phyloP scores from a whole-genome alignment of 2,797 vertebrate species.

The Periophthalmus magnuspinnatus region DNA sequence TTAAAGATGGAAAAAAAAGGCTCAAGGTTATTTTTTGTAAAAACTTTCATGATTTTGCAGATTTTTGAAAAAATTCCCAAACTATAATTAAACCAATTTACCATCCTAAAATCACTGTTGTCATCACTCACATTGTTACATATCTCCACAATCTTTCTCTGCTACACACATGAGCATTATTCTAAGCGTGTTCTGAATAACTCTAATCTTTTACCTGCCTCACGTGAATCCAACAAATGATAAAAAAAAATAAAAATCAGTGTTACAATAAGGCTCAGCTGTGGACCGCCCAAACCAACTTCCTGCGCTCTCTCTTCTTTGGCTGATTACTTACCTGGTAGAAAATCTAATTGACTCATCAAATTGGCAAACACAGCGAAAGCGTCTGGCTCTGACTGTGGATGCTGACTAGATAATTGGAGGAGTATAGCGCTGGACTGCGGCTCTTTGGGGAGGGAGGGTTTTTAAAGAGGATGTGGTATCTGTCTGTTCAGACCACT shows the following conservation, averaged over 20 bases:
- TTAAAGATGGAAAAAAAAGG: too few species aligned
- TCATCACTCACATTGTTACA: constrained; percentile 51
- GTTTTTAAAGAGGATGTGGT: constrained; percentile 57
- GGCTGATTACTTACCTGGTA: constrained; percentile 74
- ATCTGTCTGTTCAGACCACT: constrained; percentile 60
- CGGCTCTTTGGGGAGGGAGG: constrained; percentile 60
- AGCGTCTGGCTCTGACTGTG: constrained; percentile 60
- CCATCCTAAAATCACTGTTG: constrained; percentile 23
- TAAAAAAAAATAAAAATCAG: constrained; percentile 60
- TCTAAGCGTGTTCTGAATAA: constrained; percentile 37
- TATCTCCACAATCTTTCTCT: constrained; percentile 9
- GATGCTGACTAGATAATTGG: constrained; percentile 66
- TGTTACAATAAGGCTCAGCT: constrained; percentile 50
- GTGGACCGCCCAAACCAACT: constrained; percentile 71
- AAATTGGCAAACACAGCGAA: constrained; percentile 74
- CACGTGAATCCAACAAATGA: constrained; percentile 57
- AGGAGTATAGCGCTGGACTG: constrained; percentile 56
- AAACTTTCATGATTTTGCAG: background rate
- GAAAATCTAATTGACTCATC: constrained; percentile 77
- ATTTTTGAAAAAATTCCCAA: background rate
- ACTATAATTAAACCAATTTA: background rate
- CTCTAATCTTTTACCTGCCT: constrained; percentile 28
- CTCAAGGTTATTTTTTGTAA: background rate
- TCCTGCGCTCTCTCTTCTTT: constrained; percentile 59
- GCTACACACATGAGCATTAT: constrained; percentile 11